Percentiles rank a stretch among this genome's conserved stretches.
Evolutionary conservation across 2,113 vertebrate genomes (phyloP).

Genomic region (Baryphthengus martii): DNA sequence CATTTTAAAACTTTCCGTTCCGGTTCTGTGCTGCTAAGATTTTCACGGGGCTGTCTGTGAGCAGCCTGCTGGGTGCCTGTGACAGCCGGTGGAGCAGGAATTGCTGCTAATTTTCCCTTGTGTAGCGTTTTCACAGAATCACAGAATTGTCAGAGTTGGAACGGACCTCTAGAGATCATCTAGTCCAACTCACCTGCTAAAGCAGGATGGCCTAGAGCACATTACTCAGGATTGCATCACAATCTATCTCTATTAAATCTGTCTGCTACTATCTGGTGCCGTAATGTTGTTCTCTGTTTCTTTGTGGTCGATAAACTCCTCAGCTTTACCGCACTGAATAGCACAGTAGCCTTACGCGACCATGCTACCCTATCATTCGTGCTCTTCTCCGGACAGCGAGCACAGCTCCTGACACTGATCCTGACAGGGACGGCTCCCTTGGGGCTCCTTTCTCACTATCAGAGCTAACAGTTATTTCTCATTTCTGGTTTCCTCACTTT

Average conservation of each 20-base stretch:
- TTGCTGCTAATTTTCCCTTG: background rate
- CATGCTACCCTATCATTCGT: accelerated
- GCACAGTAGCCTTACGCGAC: background rate
- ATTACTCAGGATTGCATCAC: too few relatives aligned
- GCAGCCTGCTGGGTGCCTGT: accelerated
- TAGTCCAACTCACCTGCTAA: too few relatives aligned
- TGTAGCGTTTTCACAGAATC: background rate
- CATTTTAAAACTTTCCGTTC: background rate
- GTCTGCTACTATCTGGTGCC: background rate
- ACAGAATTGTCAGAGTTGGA: too few relatives aligned
- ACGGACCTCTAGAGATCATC: too few relatives aligned
- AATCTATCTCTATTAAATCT: background rate
- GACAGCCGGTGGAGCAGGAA: accelerated
- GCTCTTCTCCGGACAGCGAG: accelerated
- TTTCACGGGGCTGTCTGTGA: accelerated
- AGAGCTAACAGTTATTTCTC: background rate
- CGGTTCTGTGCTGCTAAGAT: background rate
- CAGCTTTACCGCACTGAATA: background rate
- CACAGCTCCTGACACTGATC: accelerated
- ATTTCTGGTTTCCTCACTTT: background rate
- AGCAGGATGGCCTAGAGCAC: too few relatives aligned
- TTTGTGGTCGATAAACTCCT: background rate
- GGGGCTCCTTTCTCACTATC: accelerated
- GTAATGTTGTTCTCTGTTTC: background rate
- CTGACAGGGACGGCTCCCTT: background rate